These are phyloP conservation scores for Phasianus colchicus DNA, from an alignment of 2,113 vertebrate species.

Conservation along the genomic window DNA sequence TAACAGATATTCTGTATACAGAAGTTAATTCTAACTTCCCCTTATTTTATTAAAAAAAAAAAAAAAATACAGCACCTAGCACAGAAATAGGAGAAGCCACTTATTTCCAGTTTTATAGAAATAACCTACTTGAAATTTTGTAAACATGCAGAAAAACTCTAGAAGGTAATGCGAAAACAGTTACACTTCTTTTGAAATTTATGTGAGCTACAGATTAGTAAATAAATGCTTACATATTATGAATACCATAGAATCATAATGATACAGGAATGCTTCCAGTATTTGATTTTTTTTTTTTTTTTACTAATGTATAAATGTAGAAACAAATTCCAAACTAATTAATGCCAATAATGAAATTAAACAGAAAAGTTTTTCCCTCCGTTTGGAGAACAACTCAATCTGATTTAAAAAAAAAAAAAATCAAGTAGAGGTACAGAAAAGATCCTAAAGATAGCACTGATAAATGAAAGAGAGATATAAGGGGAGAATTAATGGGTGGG, in stretches of 20 bases:
- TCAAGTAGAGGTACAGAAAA: not conserved
- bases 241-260: rapidly evolving
- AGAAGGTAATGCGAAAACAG: not conserved
- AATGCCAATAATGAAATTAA: not conserved
- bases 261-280: not conserved
- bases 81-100: not conserved
- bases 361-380: rapidly evolving
- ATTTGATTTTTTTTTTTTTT: too few species aligned
- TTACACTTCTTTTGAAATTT: not conserved
- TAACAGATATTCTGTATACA: not conserved
- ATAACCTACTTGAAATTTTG: not conserved
- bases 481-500: not conserved
- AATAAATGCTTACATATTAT: not conserved
- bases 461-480: slow-evolving; percentile 19
- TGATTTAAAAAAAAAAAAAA: not conserved
- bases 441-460: not conserved
- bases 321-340: not conserved
- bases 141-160: not conserved
- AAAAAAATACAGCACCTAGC: not conserved
- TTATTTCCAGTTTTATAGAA: not conserved
- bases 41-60: not conserved
- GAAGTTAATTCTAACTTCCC: not conserved
- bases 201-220: rapidly evolving
- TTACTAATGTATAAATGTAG: not conserved
- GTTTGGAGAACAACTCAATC: not conserved